Percentiles rank a stretch among this genome's conserved stretches.
These are phyloP conservation scores for Halesus radiatus DNA, from an alignment of 1,140 invertebrate species.

Conservation along the genomic window DNA sequence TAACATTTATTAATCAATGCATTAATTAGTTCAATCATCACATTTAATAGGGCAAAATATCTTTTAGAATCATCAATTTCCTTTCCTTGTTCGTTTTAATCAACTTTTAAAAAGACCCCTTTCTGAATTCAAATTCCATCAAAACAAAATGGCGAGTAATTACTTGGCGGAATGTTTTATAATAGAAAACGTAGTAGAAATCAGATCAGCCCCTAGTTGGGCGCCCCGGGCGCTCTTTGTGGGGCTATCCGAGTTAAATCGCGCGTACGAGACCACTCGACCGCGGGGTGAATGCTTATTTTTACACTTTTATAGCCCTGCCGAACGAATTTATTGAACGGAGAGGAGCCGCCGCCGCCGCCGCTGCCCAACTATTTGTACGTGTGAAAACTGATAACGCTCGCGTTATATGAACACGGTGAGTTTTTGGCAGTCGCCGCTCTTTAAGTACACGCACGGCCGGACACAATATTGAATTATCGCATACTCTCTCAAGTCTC, in stretches of 20 bases:
- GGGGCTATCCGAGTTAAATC: slow-evolving; percentile 44
- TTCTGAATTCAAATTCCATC: not conserved
- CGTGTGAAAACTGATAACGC: slow-evolving; percentile 55
- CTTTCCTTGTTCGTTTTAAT: not conserved
- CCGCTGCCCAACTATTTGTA: slow-evolving; percentile 50
- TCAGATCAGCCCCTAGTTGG: not conserved
- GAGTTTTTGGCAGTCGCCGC: slow-evolving; percentile 34
- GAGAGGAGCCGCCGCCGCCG: not conserved
- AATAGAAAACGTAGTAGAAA: slow-evolving; percentile 25
- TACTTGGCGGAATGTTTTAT: not conserved
- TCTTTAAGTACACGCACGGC: slow-evolving; percentile 42
- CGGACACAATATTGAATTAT: slow-evolving; percentile 48
- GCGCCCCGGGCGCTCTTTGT: slow-evolving; percentile 15
- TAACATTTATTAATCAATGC: no score
- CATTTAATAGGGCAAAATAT: no score
- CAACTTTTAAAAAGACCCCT: not conserved
- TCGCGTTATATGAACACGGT: slow-evolving; percentile 31
- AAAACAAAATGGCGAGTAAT: slow-evolving; percentile 16
- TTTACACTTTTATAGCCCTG: slow-evolving; percentile 54
- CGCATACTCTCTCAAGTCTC: slow-evolving; percentile 21
- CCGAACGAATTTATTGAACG: slow-evolving; percentile 52
- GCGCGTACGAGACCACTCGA: slow-evolving; percentile 50
- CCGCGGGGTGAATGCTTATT: slow-evolving; percentile 52
- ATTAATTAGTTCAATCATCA: no score
- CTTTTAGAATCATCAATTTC: no score